These are phyloP conservation scores for Orchesella cincta DNA, from an alignment of 1,140 invertebrate species.

Conservation along the genomic window DNA sequence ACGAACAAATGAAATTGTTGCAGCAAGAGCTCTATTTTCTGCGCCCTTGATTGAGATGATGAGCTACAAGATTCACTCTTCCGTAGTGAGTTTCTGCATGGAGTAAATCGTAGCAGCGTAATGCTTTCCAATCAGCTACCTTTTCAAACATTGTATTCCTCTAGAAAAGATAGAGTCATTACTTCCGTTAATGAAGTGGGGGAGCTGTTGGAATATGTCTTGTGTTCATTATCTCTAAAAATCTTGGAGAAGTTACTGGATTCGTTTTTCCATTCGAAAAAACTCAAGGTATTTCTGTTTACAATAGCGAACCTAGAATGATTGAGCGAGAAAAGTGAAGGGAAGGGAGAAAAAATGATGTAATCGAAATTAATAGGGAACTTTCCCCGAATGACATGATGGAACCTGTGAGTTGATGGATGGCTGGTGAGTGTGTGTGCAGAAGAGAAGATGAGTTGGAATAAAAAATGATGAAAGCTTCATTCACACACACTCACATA, in stretches of 20 bases:
- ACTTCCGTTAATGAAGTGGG: background rate
- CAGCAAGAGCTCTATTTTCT: too few relatives aligned
- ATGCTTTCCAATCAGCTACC: too few relatives aligned
- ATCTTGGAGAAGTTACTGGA: background rate
- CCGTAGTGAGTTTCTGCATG: too few relatives aligned
- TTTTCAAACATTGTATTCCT: too few relatives aligned
- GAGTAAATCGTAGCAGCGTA: too few relatives aligned
- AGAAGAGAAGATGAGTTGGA: background rate
- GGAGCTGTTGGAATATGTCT: background rate
- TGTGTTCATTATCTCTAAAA: too few relatives aligned
- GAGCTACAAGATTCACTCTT: too few relatives aligned
- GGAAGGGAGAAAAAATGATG: background rate
- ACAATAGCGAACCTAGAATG: background rate
- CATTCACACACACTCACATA: too few relatives aligned
- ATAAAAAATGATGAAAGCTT: background rate
- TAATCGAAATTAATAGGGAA: slow-evolving; percentile 16
- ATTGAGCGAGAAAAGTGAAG: background rate
- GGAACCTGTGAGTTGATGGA: background rate
- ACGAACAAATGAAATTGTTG: too few relatives aligned
- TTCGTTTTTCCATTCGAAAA: background rate
- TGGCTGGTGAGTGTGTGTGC: background rate
- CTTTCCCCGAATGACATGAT: background rate
- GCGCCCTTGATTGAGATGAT: too few relatives aligned
- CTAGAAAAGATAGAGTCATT: background rate
- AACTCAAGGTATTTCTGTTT: background rate